Conservation (phyloP, 2,888 invertebrate species). For the Melieria crassipennis region DNA sequence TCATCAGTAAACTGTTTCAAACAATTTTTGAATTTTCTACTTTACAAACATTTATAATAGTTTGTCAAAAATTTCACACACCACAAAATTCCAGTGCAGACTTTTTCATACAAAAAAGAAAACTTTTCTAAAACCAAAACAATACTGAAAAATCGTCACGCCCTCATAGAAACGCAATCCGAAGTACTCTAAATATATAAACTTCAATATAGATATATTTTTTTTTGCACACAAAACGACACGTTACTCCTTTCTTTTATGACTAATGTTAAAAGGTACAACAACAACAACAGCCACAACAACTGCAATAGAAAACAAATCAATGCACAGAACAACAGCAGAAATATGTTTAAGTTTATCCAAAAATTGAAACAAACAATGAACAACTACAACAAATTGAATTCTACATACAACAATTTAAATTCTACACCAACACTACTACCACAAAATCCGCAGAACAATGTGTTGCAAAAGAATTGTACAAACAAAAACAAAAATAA, state of each 20-base stretch:
- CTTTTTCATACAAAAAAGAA: neutral
- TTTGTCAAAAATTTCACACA: constrained; percentile 3
- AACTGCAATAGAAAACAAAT: constrained; percentile 15
- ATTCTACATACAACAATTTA: neutral
- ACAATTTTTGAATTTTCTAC: too few species aligned
- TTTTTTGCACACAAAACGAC: constrained; percentile 56
- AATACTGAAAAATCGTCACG: neutral
- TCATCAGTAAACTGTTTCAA: too few species aligned
- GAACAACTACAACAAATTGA: neutral
- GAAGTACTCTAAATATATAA: neutral
- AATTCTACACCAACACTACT: neutral
- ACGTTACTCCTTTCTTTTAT: constrained; percentile 61
- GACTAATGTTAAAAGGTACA: constrained; percentile 60
- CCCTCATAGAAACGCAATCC: neutral
- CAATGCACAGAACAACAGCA: constrained; percentile 15
- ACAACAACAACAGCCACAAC: constrained; percentile 18
- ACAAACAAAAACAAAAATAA: constrained; percentile 43
- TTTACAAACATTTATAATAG: neutral
- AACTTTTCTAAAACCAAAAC: neutral
- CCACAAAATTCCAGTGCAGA: too few species aligned
- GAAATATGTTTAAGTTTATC: neutral
- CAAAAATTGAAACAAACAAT: constrained; percentile 5
- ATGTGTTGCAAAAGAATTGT: constrained; percentile 15
- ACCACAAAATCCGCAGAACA: constrained; percentile 20
- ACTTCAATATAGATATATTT: neutral